A percentile compares a stretch with the other conserved stretches of the same genome.
phyloP scores from a whole-genome alignment of 2,797 vertebrate species.

The Arrhamphus sclerolepis region DNA sequence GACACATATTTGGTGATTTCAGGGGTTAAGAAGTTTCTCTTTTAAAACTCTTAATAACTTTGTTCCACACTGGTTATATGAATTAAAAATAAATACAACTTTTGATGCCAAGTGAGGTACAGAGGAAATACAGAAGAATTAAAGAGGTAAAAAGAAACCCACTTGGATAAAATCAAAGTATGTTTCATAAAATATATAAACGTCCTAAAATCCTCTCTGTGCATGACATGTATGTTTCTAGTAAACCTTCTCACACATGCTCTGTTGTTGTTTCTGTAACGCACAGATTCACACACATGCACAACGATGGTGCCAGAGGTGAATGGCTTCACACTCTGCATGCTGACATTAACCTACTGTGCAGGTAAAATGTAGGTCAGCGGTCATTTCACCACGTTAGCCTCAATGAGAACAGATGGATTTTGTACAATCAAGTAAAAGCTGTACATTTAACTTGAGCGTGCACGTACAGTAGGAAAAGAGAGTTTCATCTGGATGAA shows the following conservation, averaged over 20 bases:
- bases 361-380: background rate
- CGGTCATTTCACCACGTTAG: background rate
- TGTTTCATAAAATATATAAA: too few relatives aligned
- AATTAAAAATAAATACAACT: background rate
- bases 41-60: background rate
- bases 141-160: background rate
- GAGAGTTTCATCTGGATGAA: background rate
- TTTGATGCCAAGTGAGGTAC: too few relatives aligned
- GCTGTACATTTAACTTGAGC: background rate
- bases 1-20: too few relatives aligned
- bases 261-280: too few relatives aligned
- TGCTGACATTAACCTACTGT: background rate
- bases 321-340: conserved; percentile 1
- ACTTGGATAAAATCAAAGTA: too few relatives aligned
- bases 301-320: too few relatives aligned
- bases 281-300: too few relatives aligned
- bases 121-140: background rate
- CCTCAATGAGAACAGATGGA: conserved; percentile 11
- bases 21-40: background rate
- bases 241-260: too few relatives aligned
- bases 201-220: too few relatives aligned
- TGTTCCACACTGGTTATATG: background rate
- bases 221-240: too few relatives aligned
- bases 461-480: background rate
- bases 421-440: background rate